Evolutionary conservation across 2,113 vertebrate species (phyloP), one percentile per base, ranked within the genome.

Genomic region (Probosciger aterrimus): DNA sequence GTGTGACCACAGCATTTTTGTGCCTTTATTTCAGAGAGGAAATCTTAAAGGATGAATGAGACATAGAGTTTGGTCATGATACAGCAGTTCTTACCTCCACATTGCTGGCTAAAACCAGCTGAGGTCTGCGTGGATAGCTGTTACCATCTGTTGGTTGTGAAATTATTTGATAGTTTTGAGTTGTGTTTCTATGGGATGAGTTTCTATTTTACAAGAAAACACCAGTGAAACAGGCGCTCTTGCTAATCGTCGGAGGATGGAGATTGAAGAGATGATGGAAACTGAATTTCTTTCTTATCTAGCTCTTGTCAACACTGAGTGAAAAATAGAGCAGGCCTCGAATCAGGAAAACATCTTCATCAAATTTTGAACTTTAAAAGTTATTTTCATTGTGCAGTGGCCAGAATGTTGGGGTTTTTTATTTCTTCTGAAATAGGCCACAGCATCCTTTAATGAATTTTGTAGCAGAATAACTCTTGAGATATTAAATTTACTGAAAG

Each of bases 301-400:
- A 84, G 80, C 37, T 86, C 83, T 91, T 93, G 92, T 96, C 96
- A 95, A 84, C 86, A 11, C 90, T n/a, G 43, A 0, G 0, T 86
- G 93, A 93, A 95, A 95, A 95, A 93, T 62, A 95, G 88, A 94
- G 60, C 92, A 95, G 88, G n/a, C 62, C 82, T 73, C 11, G 14
- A 73, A 39, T 60, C 1, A 0, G 86, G 80, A 85, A 91, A 96
- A 89, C 39, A 86, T 28, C 50, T 91, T 89, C 12, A 31, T 91
- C 65, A 69, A 49, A 92, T 88, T 73, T 57, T 81, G 86, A 91
- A 73, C 80, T 94, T 90, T 49, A 31, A 24, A 92, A 92, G 55
- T 86, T 73, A n/a, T 89, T 95, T 92, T 92, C 80, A 79, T 88
- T 93, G 86, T 93, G 80, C 13, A 13, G 35, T 22, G 67, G 83